Percentiles rank a stretch among this genome's conserved stretches.
These are phyloP conservation scores for Andrena haemorrhoa DNA, from an alignment of 2,888 invertebrate species.

Conservation along the genomic window DNA sequence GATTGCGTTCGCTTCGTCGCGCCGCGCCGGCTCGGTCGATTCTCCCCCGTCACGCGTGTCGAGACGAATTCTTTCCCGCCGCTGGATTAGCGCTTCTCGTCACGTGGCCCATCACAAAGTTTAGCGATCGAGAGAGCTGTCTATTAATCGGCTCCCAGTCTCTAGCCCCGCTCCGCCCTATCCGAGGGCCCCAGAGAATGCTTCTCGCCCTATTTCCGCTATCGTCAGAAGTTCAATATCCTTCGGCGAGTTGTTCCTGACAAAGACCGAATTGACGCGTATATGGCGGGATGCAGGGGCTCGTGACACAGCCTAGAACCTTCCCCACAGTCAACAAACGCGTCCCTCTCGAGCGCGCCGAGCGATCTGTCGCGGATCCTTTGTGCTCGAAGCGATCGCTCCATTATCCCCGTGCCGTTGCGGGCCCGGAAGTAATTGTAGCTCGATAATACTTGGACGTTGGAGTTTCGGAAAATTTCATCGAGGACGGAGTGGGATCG, in stretches of 20 bases:
- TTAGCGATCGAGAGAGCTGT: background rate
- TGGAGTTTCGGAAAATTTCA: background rate
- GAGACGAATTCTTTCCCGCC: background rate
- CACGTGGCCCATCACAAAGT: background rate
- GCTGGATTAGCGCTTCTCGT: background rate
- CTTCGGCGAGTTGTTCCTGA: conserved; percentile 21
- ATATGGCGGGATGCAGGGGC: conserved; percentile 6
- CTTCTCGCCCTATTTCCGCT: conserved; percentile 37
- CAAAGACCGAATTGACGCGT: conserved; percentile 38
- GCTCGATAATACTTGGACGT: conserved; percentile 1
- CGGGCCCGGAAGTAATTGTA: conserved; percentile 50
- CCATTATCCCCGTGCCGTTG: conserved; percentile 24
- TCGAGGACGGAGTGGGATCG: too few species aligned
- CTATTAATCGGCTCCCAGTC: conserved; percentile 22
- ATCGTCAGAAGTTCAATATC: conserved; percentile 42
- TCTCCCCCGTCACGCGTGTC: background rate
- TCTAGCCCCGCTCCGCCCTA: background rate
- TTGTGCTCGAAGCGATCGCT: conserved; percentile 40
- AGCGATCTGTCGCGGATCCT: conserved; percentile 40
- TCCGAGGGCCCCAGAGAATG: background rate
- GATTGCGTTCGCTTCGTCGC: background rate
- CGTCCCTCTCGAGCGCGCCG: conserved; percentile 16
- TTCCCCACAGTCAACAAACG: conserved; percentile 13
- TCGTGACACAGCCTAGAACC: conserved; percentile 4
- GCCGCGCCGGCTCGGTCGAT: background rate